Evolutionary conservation across 2,113 vertebrate species (phyloP), one percentile per base, ranked within the genome.

Genomic region (Phyllostomus discolor): DNA sequence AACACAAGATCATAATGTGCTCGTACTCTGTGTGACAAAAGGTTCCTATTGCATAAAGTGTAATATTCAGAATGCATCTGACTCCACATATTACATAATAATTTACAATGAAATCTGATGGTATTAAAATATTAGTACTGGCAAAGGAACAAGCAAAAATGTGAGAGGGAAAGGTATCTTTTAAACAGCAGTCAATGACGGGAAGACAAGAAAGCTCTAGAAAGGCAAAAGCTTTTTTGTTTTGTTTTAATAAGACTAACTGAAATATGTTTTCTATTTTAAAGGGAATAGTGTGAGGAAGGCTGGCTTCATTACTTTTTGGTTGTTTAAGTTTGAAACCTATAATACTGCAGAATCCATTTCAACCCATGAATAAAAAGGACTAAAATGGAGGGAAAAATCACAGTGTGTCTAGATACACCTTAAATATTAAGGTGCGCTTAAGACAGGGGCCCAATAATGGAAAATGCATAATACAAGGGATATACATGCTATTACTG

Each of bases 291-390:
- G 50, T 64, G 16, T 59, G 73, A 91, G 20, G 54, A 90, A 70
- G 7, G 16, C 22, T 85, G 54, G 7, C 31, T 67, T 70, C 24
- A 14, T 41, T 85, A n/a, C 1, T 88, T 62, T 88, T 84, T 66
- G 66, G 73, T 35, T 90, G 26, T 78, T 66, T 93, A 95, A 76
- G 24, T 72, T 86, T 89, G 89, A 97, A 96, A 90, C 52, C 43
- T 83, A n/a, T 41, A 90, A 70, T 64, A 52, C 10, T 73, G 14
- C 66, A 91, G 46, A 92, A 92, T 83, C 24, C 48, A 92, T 79
- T 95, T 90, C 54, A 66, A 90, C 35, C 41, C 62, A 92, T 26
- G 72, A 88, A 93, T 95, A 92, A 95, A 95, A 92, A 88, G 86
- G 85, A 91, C 41, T 48, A 91, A 79, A 43, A 86, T 79, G 15